These are phyloP conservation scores for Podocnemis expansa DNA, from an alignment of 2,113 vertebrate species.

Conservation along the genomic window DNA sequence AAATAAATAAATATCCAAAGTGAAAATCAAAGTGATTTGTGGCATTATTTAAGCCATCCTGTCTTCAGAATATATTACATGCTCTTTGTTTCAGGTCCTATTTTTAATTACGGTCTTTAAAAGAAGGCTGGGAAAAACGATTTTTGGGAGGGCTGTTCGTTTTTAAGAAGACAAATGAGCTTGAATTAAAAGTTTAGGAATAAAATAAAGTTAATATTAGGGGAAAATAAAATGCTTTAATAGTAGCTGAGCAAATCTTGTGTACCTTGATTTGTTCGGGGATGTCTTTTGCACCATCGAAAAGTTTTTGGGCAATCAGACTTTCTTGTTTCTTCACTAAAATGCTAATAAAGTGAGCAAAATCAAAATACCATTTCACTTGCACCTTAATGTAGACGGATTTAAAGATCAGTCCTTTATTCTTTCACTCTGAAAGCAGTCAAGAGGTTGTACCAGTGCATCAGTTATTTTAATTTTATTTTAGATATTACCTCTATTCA, in stretches of 20 bases:
- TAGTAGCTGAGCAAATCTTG: not conserved
- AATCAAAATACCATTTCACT: slow-evolving; percentile 41
- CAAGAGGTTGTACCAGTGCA: not conserved
- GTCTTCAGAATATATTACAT: slow-evolving; percentile 46
- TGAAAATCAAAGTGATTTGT: slow-evolving; percentile 30
- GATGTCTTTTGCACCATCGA: slow-evolving; percentile 8
- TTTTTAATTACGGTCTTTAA: not conserved
- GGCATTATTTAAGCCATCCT: slow-evolving; percentile 46
- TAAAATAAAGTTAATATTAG: slow-evolving; percentile 42
- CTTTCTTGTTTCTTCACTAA: slow-evolving; percentile 28
- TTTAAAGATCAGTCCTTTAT: slow-evolving; percentile 59
- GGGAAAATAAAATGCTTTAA: not conserved
- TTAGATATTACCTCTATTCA: not conserved
- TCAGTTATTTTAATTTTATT: not conserved
- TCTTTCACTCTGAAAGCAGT: slow-evolving; percentile 56
- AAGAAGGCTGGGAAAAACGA: not conserved
- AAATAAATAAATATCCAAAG: slow-evolving; percentile 38
- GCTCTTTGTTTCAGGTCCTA: not conserved
- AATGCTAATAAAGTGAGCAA: slow-evolving; percentile 35
- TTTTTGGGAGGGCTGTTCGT: not conserved
- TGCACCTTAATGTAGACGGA: slow-evolving; percentile 15
- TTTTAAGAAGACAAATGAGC: slow-evolving; percentile 12
- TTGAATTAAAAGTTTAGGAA: slow-evolving; percentile 18
- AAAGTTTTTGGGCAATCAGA: slow-evolving; percentile 51
- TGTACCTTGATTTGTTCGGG: slow-evolving; percentile 15